Evolutionary conservation across 1,140 invertebrate species (phyloP).

Genomic region (Brachionus sp.): DNA sequence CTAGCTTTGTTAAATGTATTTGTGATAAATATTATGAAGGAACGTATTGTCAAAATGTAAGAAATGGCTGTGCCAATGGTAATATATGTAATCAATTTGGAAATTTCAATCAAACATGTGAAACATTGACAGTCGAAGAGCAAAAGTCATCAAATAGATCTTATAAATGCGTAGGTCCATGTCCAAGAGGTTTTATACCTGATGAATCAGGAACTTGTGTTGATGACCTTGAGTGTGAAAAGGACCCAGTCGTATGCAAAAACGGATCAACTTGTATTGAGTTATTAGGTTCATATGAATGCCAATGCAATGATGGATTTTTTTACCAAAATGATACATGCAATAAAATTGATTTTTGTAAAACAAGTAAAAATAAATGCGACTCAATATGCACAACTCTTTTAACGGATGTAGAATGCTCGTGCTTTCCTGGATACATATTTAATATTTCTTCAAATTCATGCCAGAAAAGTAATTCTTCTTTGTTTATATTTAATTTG

Average conservation of each 20-base stretch:
- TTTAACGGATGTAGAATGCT: not conserved
- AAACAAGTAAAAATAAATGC: not conserved
- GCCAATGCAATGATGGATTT: not conserved
- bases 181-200: not conserved
- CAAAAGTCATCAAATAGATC: not conserved
- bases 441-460: not conserved
- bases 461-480: not conserved
- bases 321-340: not conserved
- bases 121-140: not conserved
- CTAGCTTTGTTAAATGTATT: not conserved
- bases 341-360: constrained; percentile 12
- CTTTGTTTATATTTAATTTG: not conserved
- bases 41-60: not conserved
- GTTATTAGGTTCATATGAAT: not conserved
- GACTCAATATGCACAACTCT: not conserved
- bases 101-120: not conserved
- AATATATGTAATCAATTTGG: not conserved
- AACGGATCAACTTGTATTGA: not conserved
- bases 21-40: not conserved
- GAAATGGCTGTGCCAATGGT: not conserved
- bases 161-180: not conserved
- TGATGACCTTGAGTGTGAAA: not conserved
- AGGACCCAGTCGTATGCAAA: not conserved
- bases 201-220: not conserved
- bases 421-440: not conserved